Percentiles rank a stretch among this genome's conserved stretches.
These are phyloP conservation scores for Alviniconcha marisindica DNA, from an alignment of 1,140 invertebrate genomes.

Conservation along the genomic window DNA sequence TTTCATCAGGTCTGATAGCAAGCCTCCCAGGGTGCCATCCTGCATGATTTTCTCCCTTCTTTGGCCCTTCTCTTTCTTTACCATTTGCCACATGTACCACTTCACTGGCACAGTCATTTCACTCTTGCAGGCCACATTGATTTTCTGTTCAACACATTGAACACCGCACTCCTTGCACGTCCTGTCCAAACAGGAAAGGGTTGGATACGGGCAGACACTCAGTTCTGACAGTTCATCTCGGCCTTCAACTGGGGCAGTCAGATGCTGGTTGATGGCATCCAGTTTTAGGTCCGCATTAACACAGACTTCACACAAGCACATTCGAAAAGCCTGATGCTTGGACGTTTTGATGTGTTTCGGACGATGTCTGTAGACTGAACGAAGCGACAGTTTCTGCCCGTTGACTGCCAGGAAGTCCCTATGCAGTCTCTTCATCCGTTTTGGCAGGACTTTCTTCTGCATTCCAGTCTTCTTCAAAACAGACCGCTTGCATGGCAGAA, in stretches of 20 bases:
- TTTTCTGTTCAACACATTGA: too few species aligned
- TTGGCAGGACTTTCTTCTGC: background rate
- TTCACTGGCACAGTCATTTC: background rate
- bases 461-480: background rate
- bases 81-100: conserved; percentile 19
- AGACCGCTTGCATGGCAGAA: background rate
- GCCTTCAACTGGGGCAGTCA: conserved; percentile 4
- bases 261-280: conserved; percentile 17
- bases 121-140: background rate
- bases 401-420: background rate
- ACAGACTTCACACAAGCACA: conserved; percentile 8
- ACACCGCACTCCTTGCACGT: background rate
- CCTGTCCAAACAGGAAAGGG: background rate
- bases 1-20: background rate
- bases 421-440: conserved; percentile 1
- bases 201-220: background rate
- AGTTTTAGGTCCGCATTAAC: conserved; percentile 25
- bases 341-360: conserved; percentile 8
- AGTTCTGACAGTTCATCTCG: conserved; percentile 13
- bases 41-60: conserved; percentile 8
- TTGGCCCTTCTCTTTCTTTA: background rate
- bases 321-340: background rate
- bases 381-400: background rate
- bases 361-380: background rate
- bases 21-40: background rate